Evolutionary conservation across 2,797 vertebrate genomes (phyloP).

Genomic region (Enteromius trimaculatus): DNA sequence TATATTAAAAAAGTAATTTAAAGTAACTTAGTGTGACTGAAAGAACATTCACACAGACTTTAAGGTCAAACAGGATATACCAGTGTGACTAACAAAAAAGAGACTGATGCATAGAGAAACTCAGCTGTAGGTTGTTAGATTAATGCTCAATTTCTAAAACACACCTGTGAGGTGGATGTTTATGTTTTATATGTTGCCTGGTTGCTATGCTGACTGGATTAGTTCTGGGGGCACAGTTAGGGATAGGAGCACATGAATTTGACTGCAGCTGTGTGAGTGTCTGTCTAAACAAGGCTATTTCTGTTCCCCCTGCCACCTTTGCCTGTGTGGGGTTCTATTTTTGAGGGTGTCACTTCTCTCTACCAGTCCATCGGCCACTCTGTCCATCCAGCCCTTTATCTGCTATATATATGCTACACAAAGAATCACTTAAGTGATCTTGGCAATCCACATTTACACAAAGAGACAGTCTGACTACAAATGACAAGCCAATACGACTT

Average conservation of each 20-base stretch:
- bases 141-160: conserved; percentile 65
- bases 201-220: conserved; percentile 67
- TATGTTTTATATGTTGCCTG: conserved; percentile 62
- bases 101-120: neutral
- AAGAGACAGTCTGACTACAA: neutral
- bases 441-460: neutral
- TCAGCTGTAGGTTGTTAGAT: conserved; percentile 5
- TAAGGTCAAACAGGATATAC: neutral
- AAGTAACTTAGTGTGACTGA: neutral
- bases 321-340: conserved; percentile 55
- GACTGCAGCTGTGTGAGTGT: conserved; percentile 63
- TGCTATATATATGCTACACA: neutral
- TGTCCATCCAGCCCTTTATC: conserved; percentile 11
- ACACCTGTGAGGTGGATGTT: conserved; percentile 62
- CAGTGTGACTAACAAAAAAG: neutral
- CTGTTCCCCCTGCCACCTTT: conserved; percentile 47
- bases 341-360: conserved; percentile 47
- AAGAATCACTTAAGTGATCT: conserved; percentile 15
- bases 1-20: neutral
- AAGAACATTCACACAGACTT: neutral
- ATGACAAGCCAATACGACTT: neutral
- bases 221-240: conserved; percentile 59
- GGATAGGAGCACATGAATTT: conserved; percentile 60
- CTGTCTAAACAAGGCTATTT: conserved; percentile 59
- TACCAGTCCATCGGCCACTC: conserved; percentile 12